These are phyloP conservation scores for Luscinia luscinia DNA, from an alignment of 2,797 vertebrate species.

Conservation along the genomic window DNA sequence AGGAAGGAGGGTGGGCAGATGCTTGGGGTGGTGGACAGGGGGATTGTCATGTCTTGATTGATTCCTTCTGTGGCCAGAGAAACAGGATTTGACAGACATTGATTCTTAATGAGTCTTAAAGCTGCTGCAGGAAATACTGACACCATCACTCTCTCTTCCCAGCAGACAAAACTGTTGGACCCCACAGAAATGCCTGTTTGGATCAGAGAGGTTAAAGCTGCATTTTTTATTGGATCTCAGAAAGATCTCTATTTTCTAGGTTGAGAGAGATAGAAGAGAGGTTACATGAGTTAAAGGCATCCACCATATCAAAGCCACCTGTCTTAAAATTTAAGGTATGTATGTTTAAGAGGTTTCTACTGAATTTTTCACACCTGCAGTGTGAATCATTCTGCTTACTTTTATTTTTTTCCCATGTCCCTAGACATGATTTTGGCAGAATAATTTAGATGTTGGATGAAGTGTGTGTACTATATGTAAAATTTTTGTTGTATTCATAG, in stretches of 20 bases:
- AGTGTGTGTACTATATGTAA: not conserved
- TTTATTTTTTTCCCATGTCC: not conserved
- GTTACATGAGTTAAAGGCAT: slow-evolving; percentile 85
- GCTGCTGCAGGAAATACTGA: not conserved
- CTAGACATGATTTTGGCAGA: not conserved
- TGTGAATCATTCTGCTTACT: not conserved
- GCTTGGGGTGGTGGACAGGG: not conserved
- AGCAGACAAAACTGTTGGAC: slow-evolving; percentile 29
- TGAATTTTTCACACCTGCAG: not conserved
- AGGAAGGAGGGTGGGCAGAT: not conserved
- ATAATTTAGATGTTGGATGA: not conserved
- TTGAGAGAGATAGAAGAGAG: slow-evolving; percentile 91
- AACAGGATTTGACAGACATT: not conserved
- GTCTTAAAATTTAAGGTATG: slow-evolving; percentile 95
- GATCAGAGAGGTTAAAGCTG: slow-evolving; percentile 46
- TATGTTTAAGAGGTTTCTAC: not conserved
- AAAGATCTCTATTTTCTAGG: slow-evolving; percentile 77
- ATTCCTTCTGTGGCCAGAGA: not conserved
- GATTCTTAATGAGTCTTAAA: not conserved
- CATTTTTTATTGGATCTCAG: slow-evolving; percentile 52
- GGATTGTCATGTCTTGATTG: not conserved
- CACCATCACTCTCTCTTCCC: slow-evolving; percentile 2
- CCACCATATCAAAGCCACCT: slow-evolving; percentile 84
- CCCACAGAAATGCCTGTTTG: slow-evolving; percentile 34
- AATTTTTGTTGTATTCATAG: not conserved